phyloP scores from a whole-genome alignment of 1,140 invertebrate species.

The Acromyrmex heyeri region DNA sequence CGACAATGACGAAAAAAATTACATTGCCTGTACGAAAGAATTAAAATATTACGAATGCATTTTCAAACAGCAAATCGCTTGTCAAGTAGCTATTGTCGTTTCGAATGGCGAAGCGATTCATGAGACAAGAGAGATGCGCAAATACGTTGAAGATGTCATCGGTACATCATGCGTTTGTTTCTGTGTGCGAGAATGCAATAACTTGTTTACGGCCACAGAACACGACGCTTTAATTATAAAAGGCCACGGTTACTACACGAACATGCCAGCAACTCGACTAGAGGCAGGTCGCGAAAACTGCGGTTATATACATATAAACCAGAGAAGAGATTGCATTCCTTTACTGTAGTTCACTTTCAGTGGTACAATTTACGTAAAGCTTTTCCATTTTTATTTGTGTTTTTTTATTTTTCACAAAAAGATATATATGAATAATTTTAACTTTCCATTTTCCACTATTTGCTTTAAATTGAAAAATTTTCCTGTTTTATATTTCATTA shows the following conservation, averaged over 20 bases:
- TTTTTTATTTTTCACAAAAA: slow-evolving; percentile 5
- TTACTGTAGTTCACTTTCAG: slow-evolving; percentile 2
- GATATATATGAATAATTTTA: slow-evolving; percentile 1
- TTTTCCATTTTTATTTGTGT: neutral
- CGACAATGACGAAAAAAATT: neutral
- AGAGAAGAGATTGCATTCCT: slow-evolving; percentile 7
- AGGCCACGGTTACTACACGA: slow-evolving; percentile 11
- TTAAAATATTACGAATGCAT: slow-evolving; percentile 17
- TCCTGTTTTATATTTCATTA: neutral
- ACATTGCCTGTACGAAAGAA: neutral
- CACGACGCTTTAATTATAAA: slow-evolving; percentile 55
- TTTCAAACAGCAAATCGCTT: neutral
- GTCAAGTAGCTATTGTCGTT: slow-evolving; percentile 30
- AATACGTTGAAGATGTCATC: slow-evolving; percentile 36
- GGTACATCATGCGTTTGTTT: slow-evolving; percentile 32
- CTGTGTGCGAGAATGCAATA: slow-evolving; percentile 23
- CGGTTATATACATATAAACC: slow-evolving; percentile 20
- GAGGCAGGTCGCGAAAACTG: slow-evolving; percentile 19
- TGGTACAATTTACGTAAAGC: neutral
- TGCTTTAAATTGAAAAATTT: neutral
- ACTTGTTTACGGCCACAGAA: slow-evolving; percentile 36
- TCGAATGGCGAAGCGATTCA: slow-evolving; percentile 11
- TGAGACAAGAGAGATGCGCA: slow-evolving; percentile 1
- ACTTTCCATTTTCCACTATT: neutral
- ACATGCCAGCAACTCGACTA: slow-evolving; percentile 28